phyloP scores from a whole-genome alignment of 2,113 vertebrate species.

The Lophotis ruficrista region DNA sequence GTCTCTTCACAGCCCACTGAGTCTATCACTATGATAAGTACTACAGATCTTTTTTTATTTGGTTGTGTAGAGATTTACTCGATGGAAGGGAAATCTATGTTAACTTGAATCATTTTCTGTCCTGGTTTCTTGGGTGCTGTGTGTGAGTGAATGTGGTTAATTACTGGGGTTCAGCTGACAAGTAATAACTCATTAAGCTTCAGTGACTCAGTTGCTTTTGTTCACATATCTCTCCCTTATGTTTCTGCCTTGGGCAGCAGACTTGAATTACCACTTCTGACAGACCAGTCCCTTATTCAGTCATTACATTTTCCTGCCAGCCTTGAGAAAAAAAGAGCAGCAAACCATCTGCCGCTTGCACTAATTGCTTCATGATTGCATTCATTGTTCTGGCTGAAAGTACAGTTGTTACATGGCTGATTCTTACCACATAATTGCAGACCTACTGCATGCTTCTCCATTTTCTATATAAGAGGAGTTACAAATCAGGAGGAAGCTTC shows the following conservation, averaged over 20 bases:
- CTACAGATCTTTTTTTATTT: background rate
- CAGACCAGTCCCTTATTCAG: conserved; percentile 31
- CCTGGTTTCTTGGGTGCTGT: background rate
- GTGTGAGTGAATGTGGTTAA: conserved; percentile 5
- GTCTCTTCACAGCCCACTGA: background rate
- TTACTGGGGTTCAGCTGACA: background rate
- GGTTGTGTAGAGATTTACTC: background rate
- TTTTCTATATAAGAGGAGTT: conserved; percentile 10
- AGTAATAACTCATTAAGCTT: conserved; percentile 11
- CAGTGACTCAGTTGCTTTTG: background rate
- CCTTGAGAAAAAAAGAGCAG: conserved; percentile 1
- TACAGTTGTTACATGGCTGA: background rate
- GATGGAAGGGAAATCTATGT: background rate
- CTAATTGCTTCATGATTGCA: conserved; percentile 62
- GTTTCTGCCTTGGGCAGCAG: conserved; percentile 20
- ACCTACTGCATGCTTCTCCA: background rate
- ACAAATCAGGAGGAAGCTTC: background rate
- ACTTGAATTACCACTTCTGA: conserved; percentile 12
- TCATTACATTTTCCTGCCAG: conserved; percentile 38
- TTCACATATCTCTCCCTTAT: background rate
- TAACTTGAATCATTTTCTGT: background rate
- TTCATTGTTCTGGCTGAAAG: conserved; percentile 41
- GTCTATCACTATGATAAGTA: background rate
- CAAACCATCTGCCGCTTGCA: conserved; percentile 30
- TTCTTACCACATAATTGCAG: background rate